Conservation (phyloP, 53 echinoderm and acorn worm species). For the Zoroaster sp. region DNA sequence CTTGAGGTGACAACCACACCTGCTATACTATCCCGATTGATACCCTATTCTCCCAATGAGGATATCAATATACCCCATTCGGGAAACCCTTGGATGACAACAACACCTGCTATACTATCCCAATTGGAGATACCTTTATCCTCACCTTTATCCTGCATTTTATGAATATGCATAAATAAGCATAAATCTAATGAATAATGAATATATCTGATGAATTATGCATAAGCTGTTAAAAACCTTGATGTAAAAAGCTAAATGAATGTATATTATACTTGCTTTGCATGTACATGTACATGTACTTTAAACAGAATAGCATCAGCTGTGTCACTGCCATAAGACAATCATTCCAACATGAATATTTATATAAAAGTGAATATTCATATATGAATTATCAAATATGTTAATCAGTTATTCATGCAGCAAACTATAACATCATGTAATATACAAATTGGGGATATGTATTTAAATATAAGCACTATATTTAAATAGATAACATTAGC, state of each 20-base stretch:
- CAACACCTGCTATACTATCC: no score
- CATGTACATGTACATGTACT: not conserved
- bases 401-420: not conserved
- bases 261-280: conserved; percentile 48
- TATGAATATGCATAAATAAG: not conserved
- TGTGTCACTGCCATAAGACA: conserved; percentile 26
- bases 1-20: no score
- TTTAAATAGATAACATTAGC: not conserved
- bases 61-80: no score
- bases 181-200: not conserved
- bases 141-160: not conserved
- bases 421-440: no score
- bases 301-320: conserved; percentile 21
- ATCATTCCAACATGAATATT: conserved; percentile 52
- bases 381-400: not conserved
- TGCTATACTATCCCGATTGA: no score
- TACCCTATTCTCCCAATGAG: no score
- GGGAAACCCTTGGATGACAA: no score
- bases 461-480: not conserved
- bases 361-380: conserved; percentile 30
- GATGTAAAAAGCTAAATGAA: conserved; percentile 32
- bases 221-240: not conserved
- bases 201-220: not conserved
- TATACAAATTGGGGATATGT: not conserved
- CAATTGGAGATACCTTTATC: not conserved